Evolutionary conservation across 2,888 invertebrate species (phyloP), one percentile per base, ranked within the genome.

Genomic region (Eupithecia dodoneata): DNA sequence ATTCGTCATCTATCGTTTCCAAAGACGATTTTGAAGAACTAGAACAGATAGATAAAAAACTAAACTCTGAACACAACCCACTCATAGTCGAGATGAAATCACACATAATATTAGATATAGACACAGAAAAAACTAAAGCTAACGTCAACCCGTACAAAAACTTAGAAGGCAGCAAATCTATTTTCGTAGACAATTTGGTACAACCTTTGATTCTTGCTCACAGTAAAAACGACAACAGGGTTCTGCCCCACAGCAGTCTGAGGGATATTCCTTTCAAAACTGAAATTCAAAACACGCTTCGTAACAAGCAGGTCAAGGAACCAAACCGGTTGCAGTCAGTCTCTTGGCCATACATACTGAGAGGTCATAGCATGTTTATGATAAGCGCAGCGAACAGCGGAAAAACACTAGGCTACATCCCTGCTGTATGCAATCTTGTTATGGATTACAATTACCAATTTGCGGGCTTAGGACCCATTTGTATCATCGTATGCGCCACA

Each of bases 331-430:
- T 97, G 49, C 98, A 98, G 85, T 95, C 96, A 0, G 96, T 97
- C 74, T 94, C 96, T 0, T 98, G 98, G 97, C 96, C 96, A 0
- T 96, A 96, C 3, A 94, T 97, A 69, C 90, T 96, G 66, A 94
- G 97, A 59, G 96, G 96, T 0, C 95, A 96, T 71, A 96, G 97
- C 80, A 91, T 97, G 1, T 95, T 97, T 73, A 95, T 97, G 78
- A 93, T 98, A 2, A 96, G 96, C 78, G 94, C 96, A 0, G 86
- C 92, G 0, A 89, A 90, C 15, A 95, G 96, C 73, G 97, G 97
- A 0, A 97, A 97, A 91, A 97, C 97, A 0, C 89, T 97, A 84
- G 96, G 97, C 0, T 97, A 97, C 86, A 87, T 97, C 45, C 96
- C 97, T 15, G 96, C 97, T 0, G 89, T 98, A 4, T 95, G 97